phyloP scores from a whole-genome alignment of 2,113 vertebrate genomes.

The Protobothrops mucrosquamatus region DNA sequence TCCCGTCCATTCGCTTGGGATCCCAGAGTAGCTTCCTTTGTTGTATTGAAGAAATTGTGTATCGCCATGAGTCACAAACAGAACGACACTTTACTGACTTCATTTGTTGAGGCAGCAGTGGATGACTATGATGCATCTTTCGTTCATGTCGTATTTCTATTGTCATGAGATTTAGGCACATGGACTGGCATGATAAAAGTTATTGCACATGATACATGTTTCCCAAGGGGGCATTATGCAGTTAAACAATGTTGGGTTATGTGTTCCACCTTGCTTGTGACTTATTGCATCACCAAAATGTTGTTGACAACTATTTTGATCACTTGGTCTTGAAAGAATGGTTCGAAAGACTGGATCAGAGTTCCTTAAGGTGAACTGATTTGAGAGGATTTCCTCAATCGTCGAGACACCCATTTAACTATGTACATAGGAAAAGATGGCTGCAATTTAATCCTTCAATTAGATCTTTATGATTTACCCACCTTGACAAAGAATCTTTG shows the following conservation, averaged over 20 bases:
- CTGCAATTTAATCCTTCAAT: neutral
- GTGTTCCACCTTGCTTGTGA: neutral
- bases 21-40: neutral
- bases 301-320: neutral
- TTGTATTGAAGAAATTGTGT: neutral
- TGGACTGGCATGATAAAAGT: neutral
- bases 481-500: neutral
- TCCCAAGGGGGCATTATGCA: neutral
- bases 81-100: neutral
- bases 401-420: neutral
- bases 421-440: neutral
- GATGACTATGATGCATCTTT: neutral
- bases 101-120: neutral
- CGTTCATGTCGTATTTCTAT: neutral
- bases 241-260: neutral
- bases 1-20: neutral
- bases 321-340: neutral
- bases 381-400: neutral
- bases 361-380: neutral
- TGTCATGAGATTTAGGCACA: neutral
- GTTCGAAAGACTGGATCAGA: neutral
- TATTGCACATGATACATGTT: neutral
- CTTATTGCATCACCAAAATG: neutral
- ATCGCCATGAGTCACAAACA: neutral
- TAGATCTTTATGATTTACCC: neutral